Evolutionary conservation across 2,113 vertebrate species (phyloP), one percentile per base, ranked within the genome.

Genomic region (Orycteropus afer): DNA sequence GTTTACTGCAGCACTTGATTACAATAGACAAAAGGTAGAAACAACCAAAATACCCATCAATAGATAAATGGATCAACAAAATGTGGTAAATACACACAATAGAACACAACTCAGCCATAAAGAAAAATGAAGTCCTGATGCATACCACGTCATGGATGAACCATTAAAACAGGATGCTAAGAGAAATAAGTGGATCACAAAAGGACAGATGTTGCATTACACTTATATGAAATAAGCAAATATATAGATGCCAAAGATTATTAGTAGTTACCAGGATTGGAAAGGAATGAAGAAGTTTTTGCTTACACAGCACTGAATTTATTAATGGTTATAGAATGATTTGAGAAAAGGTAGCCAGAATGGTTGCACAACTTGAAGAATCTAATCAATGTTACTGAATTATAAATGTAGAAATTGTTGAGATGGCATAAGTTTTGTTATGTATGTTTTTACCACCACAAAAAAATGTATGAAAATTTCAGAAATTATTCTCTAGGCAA

Each of bases 401-500:
- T 14, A 10, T 34, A 65, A 29, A 34, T n/a, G n/a, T 15, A 5
- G 32, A 22, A 69, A 18, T 23, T 40, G 37, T 40, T 5, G 9
- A 42, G 59, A 37, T 69, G 67, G 34, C 5, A 22, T 37, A 71
- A 40, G 37, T 11, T 71, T 40, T 40, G 37, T 71, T 71, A 25
- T 37, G 69, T 23, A 18, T 34, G 22, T 17, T 71, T 71, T 71
- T 22, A 25, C 69, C 17, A 23, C 20, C 23, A 42, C 40, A n/a
- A 11, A 27, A 49, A 84, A 87, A 22, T 32, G 69, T 42, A 27
- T 77, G 42, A 23, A 89, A 53, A 79, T 86, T 67, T 89, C 17
- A 78, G 13, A 71, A 94, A 42, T 93, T 90, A 55, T 91, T 96
- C 53, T 94, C 71, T 76, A 59, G 79, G 20, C 76, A 89, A 32